Percentiles rank a stretch among this genome's conserved stretches.
Evolutionary conservation across 2,888 invertebrate species (phyloP).

Genomic region (Spatulosminthurus flaviceps): DNA sequence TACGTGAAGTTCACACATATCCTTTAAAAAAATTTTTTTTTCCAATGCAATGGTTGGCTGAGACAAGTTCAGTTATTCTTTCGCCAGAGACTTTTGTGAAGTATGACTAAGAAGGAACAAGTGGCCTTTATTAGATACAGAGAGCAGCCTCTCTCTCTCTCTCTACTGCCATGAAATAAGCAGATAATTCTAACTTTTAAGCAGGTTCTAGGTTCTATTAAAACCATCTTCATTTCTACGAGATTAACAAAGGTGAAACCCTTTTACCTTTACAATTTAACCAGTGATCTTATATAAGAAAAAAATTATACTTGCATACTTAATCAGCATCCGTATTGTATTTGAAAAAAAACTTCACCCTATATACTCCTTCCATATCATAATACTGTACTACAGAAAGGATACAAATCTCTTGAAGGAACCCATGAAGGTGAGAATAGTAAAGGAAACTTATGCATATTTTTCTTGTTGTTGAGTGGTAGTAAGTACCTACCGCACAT

Average conservation of each 20-base stretch:
- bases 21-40: not conserved
- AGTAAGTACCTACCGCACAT: no score
- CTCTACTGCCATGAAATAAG: slow-evolving; percentile 44
- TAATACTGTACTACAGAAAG: no score
- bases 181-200: slow-evolving; percentile 41
- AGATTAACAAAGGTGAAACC: slow-evolving; percentile 56
- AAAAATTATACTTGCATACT: not conserved
- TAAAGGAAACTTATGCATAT: no score
- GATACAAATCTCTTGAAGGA: no score
- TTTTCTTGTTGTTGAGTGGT: no score
- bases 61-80: slow-evolving; percentile 3
- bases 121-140: not conserved
- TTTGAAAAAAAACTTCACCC: no score
- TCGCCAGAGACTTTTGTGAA: slow-evolving; percentile 21
- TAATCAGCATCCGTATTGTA: not conserved
- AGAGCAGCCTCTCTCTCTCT: not conserved
- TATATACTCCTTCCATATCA: no score
- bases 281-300: slow-evolving; percentile 20
- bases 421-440: no score
- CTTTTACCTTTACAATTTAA: slow-evolving; percentile 28
- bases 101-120: slow-evolving; percentile 30
- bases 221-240: slow-evolving; percentile 49
- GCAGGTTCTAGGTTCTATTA: slow-evolving; percentile 44
- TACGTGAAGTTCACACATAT: slow-evolving; percentile 31
- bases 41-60: not conserved